These are phyloP conservation scores for Drosophila subpulchrella DNA, from an alignment of 1,140 invertebrate genomes.

Conservation along the genomic window DNA sequence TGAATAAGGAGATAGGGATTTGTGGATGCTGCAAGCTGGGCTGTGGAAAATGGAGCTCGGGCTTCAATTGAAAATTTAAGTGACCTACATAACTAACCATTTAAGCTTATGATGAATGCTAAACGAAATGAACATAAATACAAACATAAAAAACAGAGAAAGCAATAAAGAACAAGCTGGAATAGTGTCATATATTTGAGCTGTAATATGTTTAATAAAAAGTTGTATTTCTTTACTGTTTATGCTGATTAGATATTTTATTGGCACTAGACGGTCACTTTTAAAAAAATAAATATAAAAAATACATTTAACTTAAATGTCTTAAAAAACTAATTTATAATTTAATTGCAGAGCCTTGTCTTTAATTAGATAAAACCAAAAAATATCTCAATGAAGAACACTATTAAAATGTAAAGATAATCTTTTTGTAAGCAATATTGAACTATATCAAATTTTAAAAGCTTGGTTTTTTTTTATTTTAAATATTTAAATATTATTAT, in stretches of 20 bases:
- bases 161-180: neutral
- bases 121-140: neutral
- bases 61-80: neutral
- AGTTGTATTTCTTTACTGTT: neutral
- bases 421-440: too few species aligned
- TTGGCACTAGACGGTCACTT: too few species aligned
- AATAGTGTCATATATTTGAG: neutral
- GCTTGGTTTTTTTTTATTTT: neutral
- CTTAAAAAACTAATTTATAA: too few species aligned
- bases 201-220: neutral
- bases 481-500: too few species aligned
- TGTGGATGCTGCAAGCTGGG: neutral
- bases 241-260: too few species aligned
- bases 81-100: conserved; percentile 4
- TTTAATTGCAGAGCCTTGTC: too few species aligned
- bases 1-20: neutral
- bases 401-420: too few species aligned
- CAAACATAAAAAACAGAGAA: neutral
- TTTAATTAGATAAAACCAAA: too few species aligned
- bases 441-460: too few species aligned
- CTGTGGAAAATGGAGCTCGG: neutral
- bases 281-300: too few species aligned
- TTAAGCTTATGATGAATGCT: neutral
- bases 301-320: too few species aligned
- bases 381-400: too few species aligned